Evolutionary conservation across 2,888 invertebrate genomes (phyloP).

Genomic region (Baronia brevicornis): DNA sequence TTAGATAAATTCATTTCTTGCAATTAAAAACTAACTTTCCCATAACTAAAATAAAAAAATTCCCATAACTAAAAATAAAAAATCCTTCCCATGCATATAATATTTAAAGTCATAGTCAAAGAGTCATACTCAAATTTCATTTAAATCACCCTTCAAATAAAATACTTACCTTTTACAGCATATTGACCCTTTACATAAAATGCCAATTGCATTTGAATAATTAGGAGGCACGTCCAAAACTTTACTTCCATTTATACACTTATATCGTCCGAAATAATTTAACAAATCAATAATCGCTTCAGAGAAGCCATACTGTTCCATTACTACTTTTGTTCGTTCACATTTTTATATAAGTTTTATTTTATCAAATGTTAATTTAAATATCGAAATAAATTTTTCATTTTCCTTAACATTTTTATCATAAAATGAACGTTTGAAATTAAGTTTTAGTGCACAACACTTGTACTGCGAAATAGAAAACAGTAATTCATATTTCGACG

Average conservation of each 20-base stretch:
- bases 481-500: constrained; percentile 17
- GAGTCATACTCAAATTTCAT: too few relatives aligned
- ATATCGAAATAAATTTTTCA: constrained; percentile 9
- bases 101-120: too few relatives aligned
- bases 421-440: background rate
- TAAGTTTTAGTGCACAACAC: background rate
- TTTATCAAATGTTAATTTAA: constrained; percentile 3
- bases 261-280: constrained; percentile 34
- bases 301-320: constrained; percentile 53
- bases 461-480: constrained; percentile 1
- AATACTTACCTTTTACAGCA: constrained; percentile 51
- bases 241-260: constrained; percentile 69
- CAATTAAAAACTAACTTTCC: too few relatives aligned
- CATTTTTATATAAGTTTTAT: constrained; percentile 17
- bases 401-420: background rate
- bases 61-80: too few relatives aligned
- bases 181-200: constrained; percentile 41
- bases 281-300: constrained; percentile 37
- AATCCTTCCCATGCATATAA: too few relatives aligned
- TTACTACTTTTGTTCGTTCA: constrained; percentile 37
- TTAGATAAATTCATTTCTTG: too few relatives aligned
- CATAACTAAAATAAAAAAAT: too few relatives aligned
- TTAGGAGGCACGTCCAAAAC: constrained; percentile 48
- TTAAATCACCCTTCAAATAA: too few relatives aligned
- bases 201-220: constrained; percentile 41